Conservation (phyloP, 2,888 invertebrate species). For the Chrysodeixis includens region DNA sequence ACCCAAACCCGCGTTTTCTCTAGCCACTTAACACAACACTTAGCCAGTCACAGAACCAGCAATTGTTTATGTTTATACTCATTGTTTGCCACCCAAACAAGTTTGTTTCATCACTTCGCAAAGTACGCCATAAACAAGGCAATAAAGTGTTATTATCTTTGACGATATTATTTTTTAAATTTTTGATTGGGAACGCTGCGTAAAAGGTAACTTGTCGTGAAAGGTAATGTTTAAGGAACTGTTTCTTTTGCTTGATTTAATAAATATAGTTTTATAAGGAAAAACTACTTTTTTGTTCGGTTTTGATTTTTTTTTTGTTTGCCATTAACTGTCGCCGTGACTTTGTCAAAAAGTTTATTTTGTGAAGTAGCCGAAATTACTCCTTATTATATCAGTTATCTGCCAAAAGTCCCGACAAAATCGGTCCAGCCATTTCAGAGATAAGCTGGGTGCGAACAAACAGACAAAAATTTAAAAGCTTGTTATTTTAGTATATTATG, state of each 20-base stretch:
- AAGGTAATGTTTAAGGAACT: background rate
- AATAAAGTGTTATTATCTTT: conserved; percentile 64
- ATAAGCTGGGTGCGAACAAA: too few relatives aligned
- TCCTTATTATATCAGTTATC: too few relatives aligned
- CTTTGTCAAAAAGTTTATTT: too few relatives aligned
- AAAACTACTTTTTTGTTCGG: background rate
- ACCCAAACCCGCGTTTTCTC: conserved; percentile 18
- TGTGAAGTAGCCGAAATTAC: too few relatives aligned
- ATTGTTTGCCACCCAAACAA: conserved; percentile 79
- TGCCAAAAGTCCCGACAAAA: too few relatives aligned
- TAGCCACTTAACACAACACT: conserved; percentile 59
- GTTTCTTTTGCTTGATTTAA: too few relatives aligned
- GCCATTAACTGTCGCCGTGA: too few relatives aligned
- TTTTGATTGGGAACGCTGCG: conserved; percentile 31
- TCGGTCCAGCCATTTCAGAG: too few relatives aligned
- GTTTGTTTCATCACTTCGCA: conserved; percentile 71
- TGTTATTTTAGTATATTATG: too few relatives aligned
- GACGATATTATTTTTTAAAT: conserved; percentile 53
- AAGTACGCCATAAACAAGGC: conserved; percentile 69
- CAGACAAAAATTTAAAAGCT: too few relatives aligned
- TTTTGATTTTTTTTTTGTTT: too few relatives aligned
- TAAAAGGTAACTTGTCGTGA: conserved; percentile 37
- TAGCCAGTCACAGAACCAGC: conserved; percentile 73
- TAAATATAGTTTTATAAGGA: background rate
- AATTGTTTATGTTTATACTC: conserved; percentile 85